Evolutionary conservation across 2,888 invertebrate genomes (phyloP), one percentile per base, ranked within the genome.

Genomic region (Odiellus spinosus): DNA sequence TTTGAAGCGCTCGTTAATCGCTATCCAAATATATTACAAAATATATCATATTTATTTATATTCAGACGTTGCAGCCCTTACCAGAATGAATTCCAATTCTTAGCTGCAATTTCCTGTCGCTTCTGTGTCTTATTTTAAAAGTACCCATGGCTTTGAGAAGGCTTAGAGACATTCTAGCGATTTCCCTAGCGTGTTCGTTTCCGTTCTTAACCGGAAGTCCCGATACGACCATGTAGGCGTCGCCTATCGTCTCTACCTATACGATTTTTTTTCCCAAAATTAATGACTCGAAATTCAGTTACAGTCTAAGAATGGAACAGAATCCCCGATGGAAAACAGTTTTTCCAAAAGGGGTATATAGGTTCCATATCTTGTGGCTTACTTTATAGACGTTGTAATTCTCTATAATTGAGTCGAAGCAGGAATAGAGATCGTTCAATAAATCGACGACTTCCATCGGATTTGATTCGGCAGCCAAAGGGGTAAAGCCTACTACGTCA

Each of bases 161-260:
- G 59, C 81, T 80, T 1, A 83, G 64, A 0, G 83, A 81, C 65
- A 83, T 71, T 0, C 81, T 80, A 0, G 82, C 82, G 20, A 83
- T 78, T 64, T 83, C 82, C 0, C 79, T 79, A 0, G 80, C 83
- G 61, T 83, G 83, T 3, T 75, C 67, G 44, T 78, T 75, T 1
- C 78, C 76, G 61, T 78, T 81, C 42, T 80, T 67, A 45, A 81
- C 72, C 0, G 83, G 83, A 1, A 82, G 64, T 0, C 83, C 83
- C 5, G 66, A 66, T 10, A 66, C 68, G 21, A 68, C 87, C 87
- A 88, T 88, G 65, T 88, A 88, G 1, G 88, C 86, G 61, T 88
- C 88, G 0, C 88, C 88, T 56, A 88, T 88, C 10, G 88, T 88
- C 68, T 88, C 88, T 60, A 93, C 86, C 79, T 90, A 26, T 26